Percentiles rank a stretch among this genome's conserved stretches.
Evolutionary conservation across 1,140 invertebrate species (phyloP).

Genomic region (Sycobia sp.): DNA sequence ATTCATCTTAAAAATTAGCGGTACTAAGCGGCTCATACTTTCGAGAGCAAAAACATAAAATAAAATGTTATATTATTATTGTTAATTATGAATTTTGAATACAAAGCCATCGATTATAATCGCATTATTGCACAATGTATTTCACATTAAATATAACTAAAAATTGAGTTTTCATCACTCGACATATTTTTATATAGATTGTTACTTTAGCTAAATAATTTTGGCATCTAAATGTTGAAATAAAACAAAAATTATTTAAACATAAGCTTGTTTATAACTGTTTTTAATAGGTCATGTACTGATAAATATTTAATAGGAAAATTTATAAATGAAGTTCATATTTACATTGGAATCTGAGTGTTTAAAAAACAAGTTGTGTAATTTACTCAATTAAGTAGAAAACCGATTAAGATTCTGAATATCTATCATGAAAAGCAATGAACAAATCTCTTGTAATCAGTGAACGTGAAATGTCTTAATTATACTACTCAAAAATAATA

Average conservation of each 20-base stretch:
- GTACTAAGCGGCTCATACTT: too few species aligned
- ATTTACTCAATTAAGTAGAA: too few species aligned
- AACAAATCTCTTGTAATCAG: too few species aligned
- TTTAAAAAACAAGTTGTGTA: too few species aligned
- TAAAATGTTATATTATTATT: background rate
- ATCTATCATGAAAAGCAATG: too few species aligned
- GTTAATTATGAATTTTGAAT: slow-evolving; percentile 3
- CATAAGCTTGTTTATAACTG: background rate
- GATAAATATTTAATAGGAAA: too few species aligned
- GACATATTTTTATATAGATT: slow-evolving; percentile 9
- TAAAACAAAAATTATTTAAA: slow-evolving; percentile 1
- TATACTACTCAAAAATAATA: too few species aligned
- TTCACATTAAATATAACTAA: background rate
- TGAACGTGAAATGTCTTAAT: too few species aligned
- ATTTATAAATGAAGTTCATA: too few species aligned
- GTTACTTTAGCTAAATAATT: background rate
- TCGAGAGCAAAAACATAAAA: background rate
- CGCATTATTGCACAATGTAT: slow-evolving; percentile 9
- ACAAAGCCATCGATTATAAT: background rate
- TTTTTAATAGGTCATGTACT: too few species aligned
- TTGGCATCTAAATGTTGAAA: background rate
- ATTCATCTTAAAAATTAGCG: background rate
- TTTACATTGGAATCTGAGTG: too few species aligned
- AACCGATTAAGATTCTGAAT: too few species aligned
- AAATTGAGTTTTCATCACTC: slow-evolving; percentile 8